Base-by-base conservation (phyloP, 2,113 vertebrate species). In the Brachirus orientalis region DNA sequence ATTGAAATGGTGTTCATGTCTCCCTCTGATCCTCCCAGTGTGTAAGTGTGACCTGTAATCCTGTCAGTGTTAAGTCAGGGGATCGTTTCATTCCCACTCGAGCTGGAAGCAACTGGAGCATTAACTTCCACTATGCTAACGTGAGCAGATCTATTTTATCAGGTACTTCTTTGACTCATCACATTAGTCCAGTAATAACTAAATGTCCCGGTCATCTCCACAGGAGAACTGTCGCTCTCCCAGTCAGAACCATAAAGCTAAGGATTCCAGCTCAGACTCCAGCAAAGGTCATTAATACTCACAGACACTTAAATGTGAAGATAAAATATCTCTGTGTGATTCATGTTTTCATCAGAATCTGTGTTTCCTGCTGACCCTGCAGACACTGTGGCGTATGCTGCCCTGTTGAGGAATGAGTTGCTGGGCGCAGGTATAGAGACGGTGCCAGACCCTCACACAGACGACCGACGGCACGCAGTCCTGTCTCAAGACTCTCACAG, bases 41-140 rank as follows among this genome's bases (percentile, higher is more conserved):
- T 52, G 84, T 81, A 8, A 91, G 91, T 58, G 81, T 86, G 14
- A 80, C 90, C 22, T 93, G 91, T 75, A 92, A 92, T 82, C 92
- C 91, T 18, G 75, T 89, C 78, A 83, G 84, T 61, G 87, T 92
- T 5, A 94, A 94, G 62, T 93, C 89, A 36, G 94, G 94, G 10
- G 94, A 94, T 58, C 87, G 94, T 37, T 94, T 92, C 65, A 94
- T 94, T 44, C 94, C 94, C 58, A 93, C 92, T 37, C 88, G 94
- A 0, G 94, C 92, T 22, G 93, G 94, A 73, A 94, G 93, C 83
- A 94, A 94, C 91, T 94, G 94, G 94, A 94, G 91, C 86, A 90
- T 94, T 86, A 94, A 93, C 80, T 94, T 94, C 85, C 94, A 94
- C 82, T 92, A 91, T 10, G 91, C 92, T 72, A 94, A 94, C 17